These are phyloP conservation scores for Tapirus indicus DNA, from an alignment of 2,797 vertebrate genomes.

Conservation along the genomic window DNA sequence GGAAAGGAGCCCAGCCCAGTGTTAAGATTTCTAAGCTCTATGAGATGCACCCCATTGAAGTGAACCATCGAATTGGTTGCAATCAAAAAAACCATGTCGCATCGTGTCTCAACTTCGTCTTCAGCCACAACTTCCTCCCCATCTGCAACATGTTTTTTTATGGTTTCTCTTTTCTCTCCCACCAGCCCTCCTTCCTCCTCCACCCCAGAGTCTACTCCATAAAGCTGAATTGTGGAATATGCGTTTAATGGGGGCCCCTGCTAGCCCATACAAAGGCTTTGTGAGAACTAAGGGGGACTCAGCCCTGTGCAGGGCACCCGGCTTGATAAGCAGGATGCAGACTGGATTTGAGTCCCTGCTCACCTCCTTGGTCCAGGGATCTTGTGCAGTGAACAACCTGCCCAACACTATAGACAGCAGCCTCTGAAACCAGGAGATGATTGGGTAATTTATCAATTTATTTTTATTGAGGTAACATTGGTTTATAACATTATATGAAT, in stretches of 20 bases:
- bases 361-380: background rate
- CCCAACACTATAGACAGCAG: background rate
- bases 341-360: background rate
- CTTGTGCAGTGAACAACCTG: background rate
- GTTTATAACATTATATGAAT: too few species aligned
- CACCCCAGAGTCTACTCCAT: background rate
- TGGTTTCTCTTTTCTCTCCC: background rate
- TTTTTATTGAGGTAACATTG: too few species aligned
- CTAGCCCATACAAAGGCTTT: background rate
- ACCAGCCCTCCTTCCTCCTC: background rate
- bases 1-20: background rate
- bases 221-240: background rate
- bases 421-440: background rate
- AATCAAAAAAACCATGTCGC: too few species aligned
- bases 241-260: background rate
- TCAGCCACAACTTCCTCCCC: background rate
- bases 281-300: background rate
- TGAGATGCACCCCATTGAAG: background rate
- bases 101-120: rapidly evolving
- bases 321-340: background rate
- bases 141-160: background rate
- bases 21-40: background rate
- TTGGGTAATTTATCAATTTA: background rate
- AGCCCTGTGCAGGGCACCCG: rapidly evolving
- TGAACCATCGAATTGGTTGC: rapidly evolving